A percentile compares a stretch with the other conserved stretches of the same genome.
Conservation (phyloP, 2,797 vertebrate genomes). For the Cynodonichthys magdalenae region DNA sequence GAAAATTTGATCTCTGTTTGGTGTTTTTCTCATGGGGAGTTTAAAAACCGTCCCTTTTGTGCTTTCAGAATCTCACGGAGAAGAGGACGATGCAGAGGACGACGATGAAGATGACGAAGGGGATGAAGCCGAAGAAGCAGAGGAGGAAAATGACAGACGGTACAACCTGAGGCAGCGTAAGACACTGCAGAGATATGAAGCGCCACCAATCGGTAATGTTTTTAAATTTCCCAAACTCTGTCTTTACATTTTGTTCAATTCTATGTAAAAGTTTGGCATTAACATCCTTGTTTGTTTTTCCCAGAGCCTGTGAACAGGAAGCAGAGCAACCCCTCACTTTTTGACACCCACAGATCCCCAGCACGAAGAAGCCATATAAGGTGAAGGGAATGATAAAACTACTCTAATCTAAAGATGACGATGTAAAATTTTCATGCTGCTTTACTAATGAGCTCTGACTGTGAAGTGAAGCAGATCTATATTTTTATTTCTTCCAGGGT, state of each 20-base stretch:
- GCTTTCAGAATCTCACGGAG: conserved; percentile 90
- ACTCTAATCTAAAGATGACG: neutral
- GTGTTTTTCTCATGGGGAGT: conserved; percentile 2
- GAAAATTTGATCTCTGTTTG: neutral
- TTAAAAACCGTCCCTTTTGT: neutral
- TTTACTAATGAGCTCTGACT: neutral
- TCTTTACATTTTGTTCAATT: no score
- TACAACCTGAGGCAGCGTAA: conserved; percentile 98
- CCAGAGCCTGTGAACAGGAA: conserved; percentile 97
- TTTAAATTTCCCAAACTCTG: neutral
- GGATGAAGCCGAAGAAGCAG: conserved; percentile 90
- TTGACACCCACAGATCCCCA: conserved; percentile 98
- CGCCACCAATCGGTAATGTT: conserved; percentile 92
- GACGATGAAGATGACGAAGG: conserved; percentile 88
- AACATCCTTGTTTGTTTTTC: conserved; percentile 32
- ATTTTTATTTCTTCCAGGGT: conserved; percentile 78
- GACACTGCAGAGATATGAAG: conserved; percentile 97
- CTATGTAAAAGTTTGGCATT: neutral
- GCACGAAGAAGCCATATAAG: conserved; percentile 99
- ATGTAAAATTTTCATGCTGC: neutral
- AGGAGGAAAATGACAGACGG: conserved; percentile 93
- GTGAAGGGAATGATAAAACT: conserved; percentile 60
- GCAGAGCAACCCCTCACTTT: conserved; percentile 93
- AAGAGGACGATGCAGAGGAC: conserved; percentile 82
- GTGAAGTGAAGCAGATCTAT: conserved; percentile 11